Percentiles rank a stretch among this genome's conserved stretches.
Conservation (phyloP, 2,113 vertebrate genomes). For the Pteronura brasiliensis region DNA sequence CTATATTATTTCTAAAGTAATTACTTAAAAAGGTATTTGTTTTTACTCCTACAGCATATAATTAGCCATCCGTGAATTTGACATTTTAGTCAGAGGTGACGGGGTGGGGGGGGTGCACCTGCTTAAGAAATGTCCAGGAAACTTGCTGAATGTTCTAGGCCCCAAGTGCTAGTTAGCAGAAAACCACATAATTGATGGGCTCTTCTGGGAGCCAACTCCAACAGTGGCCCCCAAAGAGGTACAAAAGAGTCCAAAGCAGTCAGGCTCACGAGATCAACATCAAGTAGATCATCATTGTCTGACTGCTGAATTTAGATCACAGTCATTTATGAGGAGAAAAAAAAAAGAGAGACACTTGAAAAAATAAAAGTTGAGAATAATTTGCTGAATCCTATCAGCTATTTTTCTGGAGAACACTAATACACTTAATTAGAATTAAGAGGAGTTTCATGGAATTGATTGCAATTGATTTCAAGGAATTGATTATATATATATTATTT, state of each 20-base stretch:
- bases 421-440: background rate
- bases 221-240: background rate
- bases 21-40: background rate
- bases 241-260: background rate
- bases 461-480: background rate
- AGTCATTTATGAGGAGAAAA: background rate
- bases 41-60: background rate
- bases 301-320: constrained; percentile 29
- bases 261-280: background rate
- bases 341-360: background rate
- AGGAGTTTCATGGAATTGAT: background rate
- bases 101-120: background rate
- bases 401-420: background rate
- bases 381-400: background rate
- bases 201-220: background rate
- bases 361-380: background rate
- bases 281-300: constrained; percentile 20
- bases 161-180: constrained; percentile 15
- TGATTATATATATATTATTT: no score
- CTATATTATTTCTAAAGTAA: background rate
- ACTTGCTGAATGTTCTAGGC: background rate
- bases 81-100: constrained; percentile 20
- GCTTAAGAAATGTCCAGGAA: background rate
- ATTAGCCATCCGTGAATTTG: background rate
- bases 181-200: background rate